A percentile compares a stretch with the other conserved stretches of the same genome.
Conservation (phyloP, 2,113 vertebrate species). For the Panthera tigris region DNA sequence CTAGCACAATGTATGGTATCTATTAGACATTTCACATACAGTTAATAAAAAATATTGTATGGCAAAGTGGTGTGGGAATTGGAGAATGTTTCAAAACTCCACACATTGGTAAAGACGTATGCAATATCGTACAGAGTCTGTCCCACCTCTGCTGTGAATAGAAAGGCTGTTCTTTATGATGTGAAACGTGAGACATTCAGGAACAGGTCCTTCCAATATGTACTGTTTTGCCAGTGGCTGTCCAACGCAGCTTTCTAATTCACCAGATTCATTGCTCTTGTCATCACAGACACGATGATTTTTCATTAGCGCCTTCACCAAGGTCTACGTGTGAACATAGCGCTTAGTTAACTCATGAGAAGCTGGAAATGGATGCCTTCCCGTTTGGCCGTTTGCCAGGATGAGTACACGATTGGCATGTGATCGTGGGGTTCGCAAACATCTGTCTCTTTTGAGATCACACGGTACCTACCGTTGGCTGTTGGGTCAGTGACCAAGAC, state of each 20-base stretch:
- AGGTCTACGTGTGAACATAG: neutral
- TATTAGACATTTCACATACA: no score
- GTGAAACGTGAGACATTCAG: neutral
- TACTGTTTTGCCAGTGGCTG: accelerated
- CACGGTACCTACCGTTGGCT: accelerated
- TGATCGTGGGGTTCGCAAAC: no score
- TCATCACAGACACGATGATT: neutral
- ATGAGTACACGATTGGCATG: neutral
- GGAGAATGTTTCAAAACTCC: neutral
- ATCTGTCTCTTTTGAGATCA: neutral
- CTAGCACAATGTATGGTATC: accelerated
- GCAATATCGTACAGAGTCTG: accelerated
- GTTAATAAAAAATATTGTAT: neutral
- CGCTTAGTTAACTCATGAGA: neutral
- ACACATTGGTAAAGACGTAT: neutral
- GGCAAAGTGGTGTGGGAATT: accelerated
- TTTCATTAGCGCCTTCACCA: neutral
- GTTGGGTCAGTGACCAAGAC: neutral
- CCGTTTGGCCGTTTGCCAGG: neutral
- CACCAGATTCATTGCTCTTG: neutral
- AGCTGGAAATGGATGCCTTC: neutral
- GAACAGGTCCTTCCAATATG: neutral
- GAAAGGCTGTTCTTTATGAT: neutral
- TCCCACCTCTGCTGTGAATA: neutral
- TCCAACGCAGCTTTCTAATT: neutral